Conservation (phyloP, 2,113 vertebrate species). For the Cathartes aura region DNA sequence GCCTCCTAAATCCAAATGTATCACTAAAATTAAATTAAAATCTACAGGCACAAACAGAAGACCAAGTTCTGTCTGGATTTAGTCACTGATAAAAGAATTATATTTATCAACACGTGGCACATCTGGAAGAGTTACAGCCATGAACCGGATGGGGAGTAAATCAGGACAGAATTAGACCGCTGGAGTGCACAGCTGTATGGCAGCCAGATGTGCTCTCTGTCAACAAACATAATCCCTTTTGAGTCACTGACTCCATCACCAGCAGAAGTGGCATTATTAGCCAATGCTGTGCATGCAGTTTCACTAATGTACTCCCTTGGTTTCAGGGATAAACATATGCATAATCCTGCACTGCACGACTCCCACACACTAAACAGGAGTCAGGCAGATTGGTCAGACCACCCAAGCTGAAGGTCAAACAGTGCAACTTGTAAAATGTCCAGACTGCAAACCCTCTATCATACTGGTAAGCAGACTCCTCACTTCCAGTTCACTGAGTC, state of each 20-base stretch:
- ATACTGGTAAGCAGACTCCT: background rate
- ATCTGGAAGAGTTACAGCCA: background rate
- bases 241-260: background rate
- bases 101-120: background rate
- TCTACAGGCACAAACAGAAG: background rate
- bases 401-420: conserved; percentile 1
- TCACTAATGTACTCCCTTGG: background rate
- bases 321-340: background rate
- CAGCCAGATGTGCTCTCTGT: conserved; percentile 51
- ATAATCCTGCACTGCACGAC: background rate
- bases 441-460: background rate
- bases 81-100: background rate
- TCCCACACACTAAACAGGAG: background rate
- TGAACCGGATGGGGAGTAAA: background rate
- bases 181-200: background rate
- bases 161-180: background rate
- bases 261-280: background rate
- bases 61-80: background rate
- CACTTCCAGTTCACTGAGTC: background rate
- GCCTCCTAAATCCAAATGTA: background rate
- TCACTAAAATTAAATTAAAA: background rate
- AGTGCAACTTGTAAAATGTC: background rate
- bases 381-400: background rate
- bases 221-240: conserved; percentile 10
- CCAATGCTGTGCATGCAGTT: background rate